Base-by-base conservation (phyloP, 2,797 vertebrate genomes). In the Xyrichtys novacula region DNA sequence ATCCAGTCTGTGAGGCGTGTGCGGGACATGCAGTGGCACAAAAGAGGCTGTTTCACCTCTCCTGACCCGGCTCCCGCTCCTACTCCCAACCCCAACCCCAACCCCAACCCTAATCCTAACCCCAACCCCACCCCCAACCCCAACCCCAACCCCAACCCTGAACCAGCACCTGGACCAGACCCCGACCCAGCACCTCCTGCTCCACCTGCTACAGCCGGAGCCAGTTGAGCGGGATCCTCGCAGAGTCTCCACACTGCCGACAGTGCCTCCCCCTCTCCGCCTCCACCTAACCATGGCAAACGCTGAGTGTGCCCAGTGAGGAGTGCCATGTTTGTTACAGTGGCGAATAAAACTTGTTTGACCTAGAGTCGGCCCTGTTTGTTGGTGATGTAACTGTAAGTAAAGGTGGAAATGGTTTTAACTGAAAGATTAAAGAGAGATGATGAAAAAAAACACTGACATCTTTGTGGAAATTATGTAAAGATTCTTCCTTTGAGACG, bases 11-110 rank as follows among this genome's bases (percentile, higher is more conserved):
- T 98, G 80, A 94, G 96, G 49, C 95, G 95, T 0, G 93, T 98
- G 77, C 92, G 95, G 9, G 97, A 98, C 94, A 96, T 95, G 96
- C 96, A 97, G 90, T 97, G 97, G 97, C 96, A 97, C 93, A 95
- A 95, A 84, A 87, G 87, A 2, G 96, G 96, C 75, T 90, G 78
- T 85, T 98, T 97, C 87, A 92, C 65, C 3, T 59, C 48, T 40
- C 71, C 82, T 0, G 80, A 85, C 39, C 91, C 91, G 0, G 78
- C 75, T 39, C 93, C 89, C 0, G 76, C 64, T 67, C 88, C 92
- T 0, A 26, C 2, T 8, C 59, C 85, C 4, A 29, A 25, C 17
- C 73, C 82, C 0, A 63, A 8, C 40, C 84, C 81, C 0, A 69
- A 71, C 28, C 91, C 91, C 2, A 22, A 14, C 8, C 46, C 81